phyloP scores from a whole-genome alignment of 2,113 vertebrate species.

The Oncorhynchus gorbuscha region DNA sequence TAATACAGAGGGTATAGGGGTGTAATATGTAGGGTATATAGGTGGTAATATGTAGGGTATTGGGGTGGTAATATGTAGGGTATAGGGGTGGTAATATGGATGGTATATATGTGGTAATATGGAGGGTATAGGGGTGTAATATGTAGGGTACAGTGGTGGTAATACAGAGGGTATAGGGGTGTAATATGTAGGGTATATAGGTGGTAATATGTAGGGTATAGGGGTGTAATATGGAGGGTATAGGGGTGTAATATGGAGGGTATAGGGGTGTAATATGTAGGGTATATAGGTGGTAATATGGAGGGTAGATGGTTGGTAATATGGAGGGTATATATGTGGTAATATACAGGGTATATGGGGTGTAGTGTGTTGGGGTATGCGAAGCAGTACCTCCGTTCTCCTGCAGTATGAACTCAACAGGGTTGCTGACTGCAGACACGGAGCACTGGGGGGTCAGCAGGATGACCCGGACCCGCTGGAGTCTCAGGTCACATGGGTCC shows the following conservation, averaged over 20 bases:
- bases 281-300: no score
- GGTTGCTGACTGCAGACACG: conserved; percentile 82
- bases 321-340: neutral
- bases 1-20: no score
- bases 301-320: neutral
- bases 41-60: no score
- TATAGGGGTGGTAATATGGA: neutral
- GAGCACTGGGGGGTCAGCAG: conserved; percentile 86
- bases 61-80: neutral
- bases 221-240: neutral
- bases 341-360: neutral
- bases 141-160: neutral
- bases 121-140: neutral
- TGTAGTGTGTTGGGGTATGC: neutral
- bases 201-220: neutral
- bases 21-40: no score
- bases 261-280: no score
- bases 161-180: neutral
- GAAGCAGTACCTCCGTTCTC: conserved; percentile 80
- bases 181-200: neutral
- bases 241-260: neutral
- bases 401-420: conserved; percentile 84
- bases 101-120: neutral
- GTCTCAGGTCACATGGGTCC: conserved; percentile 61
- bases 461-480: conserved; percentile 79